A percentile compares a stretch with the other conserved stretches of the same genome.
Conservation (phyloP, 2,888 invertebrate species). For the Gymnocheta viridis region DNA sequence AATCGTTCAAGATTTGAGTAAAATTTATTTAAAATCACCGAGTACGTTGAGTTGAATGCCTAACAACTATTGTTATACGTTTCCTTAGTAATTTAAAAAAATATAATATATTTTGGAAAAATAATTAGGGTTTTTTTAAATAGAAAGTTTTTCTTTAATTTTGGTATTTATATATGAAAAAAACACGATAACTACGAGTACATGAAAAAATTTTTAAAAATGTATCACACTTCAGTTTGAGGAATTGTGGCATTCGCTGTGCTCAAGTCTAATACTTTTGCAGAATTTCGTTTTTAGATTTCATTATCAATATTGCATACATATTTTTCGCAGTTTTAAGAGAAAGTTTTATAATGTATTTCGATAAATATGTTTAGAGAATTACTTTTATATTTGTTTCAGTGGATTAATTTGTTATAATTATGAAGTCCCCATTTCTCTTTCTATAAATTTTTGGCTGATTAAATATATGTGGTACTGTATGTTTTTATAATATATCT, state of each 20-base stretch:
- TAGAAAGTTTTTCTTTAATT: too few relatives aligned
- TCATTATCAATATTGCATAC: background rate
- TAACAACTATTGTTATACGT: slow-evolving; percentile 12
- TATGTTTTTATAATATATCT: background rate
- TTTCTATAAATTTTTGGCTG: background rate
- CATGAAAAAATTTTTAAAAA: too few relatives aligned
- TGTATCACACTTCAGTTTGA: too few relatives aligned
- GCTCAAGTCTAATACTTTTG: background rate
- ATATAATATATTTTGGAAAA: background rate
- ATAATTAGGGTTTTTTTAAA: background rate
- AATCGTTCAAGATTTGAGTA: background rate
- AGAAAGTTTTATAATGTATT: background rate
- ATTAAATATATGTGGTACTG: background rate
- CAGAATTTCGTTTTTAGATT: background rate
- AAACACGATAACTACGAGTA: too few relatives aligned
- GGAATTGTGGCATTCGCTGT: too few relatives aligned
- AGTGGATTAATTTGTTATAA: background rate
- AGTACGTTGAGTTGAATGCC: background rate
- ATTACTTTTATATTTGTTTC: background rate
- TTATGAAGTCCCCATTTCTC: background rate
- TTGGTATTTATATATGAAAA: too few relatives aligned
- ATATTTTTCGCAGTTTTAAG: background rate
- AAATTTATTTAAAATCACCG: slow-evolving; percentile 20
- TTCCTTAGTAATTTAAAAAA: background rate
- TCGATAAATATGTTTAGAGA: background rate